Evolutionary conservation across 2,113 vertebrate species (phyloP).

Genomic region (Rhinoderma darwinii): DNA sequence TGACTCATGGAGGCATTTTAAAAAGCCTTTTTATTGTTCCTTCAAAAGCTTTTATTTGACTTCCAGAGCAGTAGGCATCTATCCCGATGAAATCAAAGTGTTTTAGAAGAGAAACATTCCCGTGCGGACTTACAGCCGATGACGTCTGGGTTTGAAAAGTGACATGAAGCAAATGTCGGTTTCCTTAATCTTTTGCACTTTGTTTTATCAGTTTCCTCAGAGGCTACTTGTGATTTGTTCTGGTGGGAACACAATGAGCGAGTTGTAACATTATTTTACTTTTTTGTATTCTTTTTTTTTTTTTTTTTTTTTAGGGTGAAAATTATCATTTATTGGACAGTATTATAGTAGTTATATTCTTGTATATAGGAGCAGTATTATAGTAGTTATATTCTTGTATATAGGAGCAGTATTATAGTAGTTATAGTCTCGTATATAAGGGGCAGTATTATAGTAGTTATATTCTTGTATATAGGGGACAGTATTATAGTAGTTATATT

Average conservation of each 20-base stretch:
- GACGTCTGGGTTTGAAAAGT: conserved; percentile 12
- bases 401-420: too few species aligned
- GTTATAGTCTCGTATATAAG: too few species aligned
- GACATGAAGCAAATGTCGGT: conserved; percentile 28
- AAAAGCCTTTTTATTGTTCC: conserved; percentile 61
- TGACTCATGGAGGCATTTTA: conserved; percentile 68
- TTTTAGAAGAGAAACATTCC: conserved; percentile 34
- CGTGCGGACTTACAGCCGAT: background rate
- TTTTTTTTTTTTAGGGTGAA: too few species aligned
- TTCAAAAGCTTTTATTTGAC: conserved; percentile 65
- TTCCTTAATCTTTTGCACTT: conserved; percentile 18
- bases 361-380: too few species aligned
- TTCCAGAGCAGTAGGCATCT: conserved; percentile 42
- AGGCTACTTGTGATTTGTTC: background rate
- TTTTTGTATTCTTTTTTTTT: too few species aligned
- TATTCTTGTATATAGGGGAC: too few species aligned
- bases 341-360: too few species aligned
- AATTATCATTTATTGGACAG: too few species aligned
- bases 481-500: too few species aligned
- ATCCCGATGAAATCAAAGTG: conserved; percentile 12
- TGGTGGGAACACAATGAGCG: background rate
- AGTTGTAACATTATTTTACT: background rate
- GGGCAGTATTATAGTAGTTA: too few species aligned
- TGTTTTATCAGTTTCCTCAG: background rate
- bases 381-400: too few species aligned